Percentiles rank a stretch among this genome's conserved stretches.
phyloP scores from a whole-genome alignment of 2,113 vertebrate species.

The Numenius arquata region DNA sequence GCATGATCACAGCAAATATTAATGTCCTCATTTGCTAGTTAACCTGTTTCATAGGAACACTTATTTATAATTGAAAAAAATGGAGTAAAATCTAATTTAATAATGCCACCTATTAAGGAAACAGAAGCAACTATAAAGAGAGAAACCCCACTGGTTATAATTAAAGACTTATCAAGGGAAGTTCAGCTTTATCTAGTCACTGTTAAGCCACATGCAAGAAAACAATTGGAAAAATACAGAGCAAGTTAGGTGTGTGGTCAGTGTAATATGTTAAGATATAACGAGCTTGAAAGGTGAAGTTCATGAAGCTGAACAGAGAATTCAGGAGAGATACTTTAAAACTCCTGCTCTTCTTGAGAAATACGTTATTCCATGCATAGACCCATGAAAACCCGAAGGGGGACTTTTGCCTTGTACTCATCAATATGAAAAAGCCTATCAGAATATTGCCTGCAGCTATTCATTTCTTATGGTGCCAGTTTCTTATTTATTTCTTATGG shows the following conservation, averaged over 20 bases:
- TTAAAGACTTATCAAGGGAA: not conserved
- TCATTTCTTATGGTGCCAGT: not conserved
- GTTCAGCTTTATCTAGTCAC: not conserved
- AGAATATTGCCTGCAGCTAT: not conserved
- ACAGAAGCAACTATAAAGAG: not conserved
- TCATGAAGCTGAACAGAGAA: not conserved
- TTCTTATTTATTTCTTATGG: not conserved
- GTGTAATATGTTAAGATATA: not conserved
- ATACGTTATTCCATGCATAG: not conserved
- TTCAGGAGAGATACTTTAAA: not conserved
- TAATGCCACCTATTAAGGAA: conserved; percentile 9
- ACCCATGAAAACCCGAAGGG: not conserved
- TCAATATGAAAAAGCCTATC: not conserved
- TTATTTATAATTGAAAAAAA: conserved; percentile 29
- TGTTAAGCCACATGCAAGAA: not conserved
- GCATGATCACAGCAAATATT: not conserved
- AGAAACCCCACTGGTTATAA: conserved; percentile 27
- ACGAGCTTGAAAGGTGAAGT: not conserved
- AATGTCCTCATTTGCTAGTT: not conserved
- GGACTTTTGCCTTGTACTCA: not conserved
- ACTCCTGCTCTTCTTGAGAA: not conserved
- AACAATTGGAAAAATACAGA: not conserved
- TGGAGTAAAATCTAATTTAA: conserved; percentile 5
- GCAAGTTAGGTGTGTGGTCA: not conserved
- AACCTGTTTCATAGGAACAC: not conserved